These are phyloP conservation scores for Oxyura jamaicensis DNA, from an alignment of 2,113 vertebrate genomes.

Conservation along the genomic window DNA sequence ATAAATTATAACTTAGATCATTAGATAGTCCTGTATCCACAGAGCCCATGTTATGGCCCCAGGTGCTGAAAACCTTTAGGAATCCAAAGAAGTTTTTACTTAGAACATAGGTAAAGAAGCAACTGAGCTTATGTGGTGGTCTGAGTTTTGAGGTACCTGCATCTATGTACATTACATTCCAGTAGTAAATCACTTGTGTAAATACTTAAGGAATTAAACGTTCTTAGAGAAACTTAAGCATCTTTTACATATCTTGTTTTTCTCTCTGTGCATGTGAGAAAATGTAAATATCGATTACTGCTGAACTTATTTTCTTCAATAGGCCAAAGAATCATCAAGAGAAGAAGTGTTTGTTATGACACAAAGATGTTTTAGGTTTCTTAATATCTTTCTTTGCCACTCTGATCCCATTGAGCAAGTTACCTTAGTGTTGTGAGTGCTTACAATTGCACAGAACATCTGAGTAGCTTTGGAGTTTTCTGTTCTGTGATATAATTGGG, in stretches of 20 bases:
- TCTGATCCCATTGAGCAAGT: not conserved
- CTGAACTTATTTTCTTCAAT: not conserved
- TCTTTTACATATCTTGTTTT: not conserved
- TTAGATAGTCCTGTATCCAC: not conserved
- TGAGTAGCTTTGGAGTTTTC: not conserved
- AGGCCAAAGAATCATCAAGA: not conserved
- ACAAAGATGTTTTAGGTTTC: not conserved
- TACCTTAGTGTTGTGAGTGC: not conserved
- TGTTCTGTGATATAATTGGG: not conserved
- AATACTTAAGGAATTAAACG: not conserved
- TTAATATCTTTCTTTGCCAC: not conserved
- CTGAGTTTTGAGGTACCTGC: not conserved
- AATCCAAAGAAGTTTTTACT: not conserved
- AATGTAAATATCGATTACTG: not conserved
- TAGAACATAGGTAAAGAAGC: not conserved
- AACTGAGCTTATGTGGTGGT: not conserved
- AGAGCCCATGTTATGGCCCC: not conserved
- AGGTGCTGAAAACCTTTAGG: not conserved
- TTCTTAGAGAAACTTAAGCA: not conserved
- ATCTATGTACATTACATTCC: not conserved
- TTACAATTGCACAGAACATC: not conserved
- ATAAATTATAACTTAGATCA: not conserved
- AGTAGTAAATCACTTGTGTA: not conserved
- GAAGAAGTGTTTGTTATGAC: not conserved
- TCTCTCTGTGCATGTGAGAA: not conserved